Conservation (phyloP, 2,888 invertebrate species). For the Laspeyria flexula region DNA sequence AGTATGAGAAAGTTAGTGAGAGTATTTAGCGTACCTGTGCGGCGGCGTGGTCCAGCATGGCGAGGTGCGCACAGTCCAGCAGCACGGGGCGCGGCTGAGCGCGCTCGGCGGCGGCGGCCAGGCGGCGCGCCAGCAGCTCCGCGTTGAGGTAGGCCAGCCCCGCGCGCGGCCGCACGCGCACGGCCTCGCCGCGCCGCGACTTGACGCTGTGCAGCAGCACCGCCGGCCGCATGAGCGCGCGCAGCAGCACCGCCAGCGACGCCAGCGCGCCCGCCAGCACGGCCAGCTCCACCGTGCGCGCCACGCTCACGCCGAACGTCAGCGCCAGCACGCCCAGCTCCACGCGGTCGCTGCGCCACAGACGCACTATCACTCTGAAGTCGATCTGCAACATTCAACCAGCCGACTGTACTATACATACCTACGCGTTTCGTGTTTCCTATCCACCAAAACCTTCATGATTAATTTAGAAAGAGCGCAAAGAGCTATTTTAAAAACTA, state of each 20-base stretch:
- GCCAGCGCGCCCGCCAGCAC: slow-evolving; percentile 90
- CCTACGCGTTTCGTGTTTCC: not conserved
- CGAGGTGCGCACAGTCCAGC: slow-evolving; percentile 88
- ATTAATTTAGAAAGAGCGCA: too few relatives aligned
- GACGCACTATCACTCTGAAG: slow-evolving; percentile 68
- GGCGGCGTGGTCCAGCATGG: slow-evolving; percentile 87
- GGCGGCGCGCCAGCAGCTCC: slow-evolving; percentile 65
- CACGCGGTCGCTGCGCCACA: slow-evolving; percentile 86
- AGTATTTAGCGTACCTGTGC: slow-evolving; percentile 36
- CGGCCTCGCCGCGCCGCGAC: slow-evolving; percentile 54
- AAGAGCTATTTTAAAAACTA: too few relatives aligned
- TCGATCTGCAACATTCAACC: too few relatives aligned
- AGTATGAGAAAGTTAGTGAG: too few relatives aligned
- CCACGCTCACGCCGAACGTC: slow-evolving; percentile 88
- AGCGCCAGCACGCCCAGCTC: slow-evolving; percentile 89
- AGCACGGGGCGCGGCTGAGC: slow-evolving; percentile 72
- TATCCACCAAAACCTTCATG: too few relatives aligned
- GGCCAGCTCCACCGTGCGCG: slow-evolving; percentile 92
- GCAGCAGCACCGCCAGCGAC: slow-evolving; percentile 88
- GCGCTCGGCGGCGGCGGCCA: slow-evolving; percentile 77
- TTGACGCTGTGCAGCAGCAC: slow-evolving; percentile 62
- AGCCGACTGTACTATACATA: not conserved
- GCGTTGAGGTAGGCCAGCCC: slow-evolving; percentile 91
- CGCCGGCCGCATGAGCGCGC: slow-evolving; percentile 88
- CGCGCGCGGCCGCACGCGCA: slow-evolving; percentile 85